These are phyloP conservation scores for Pachycephus smyrnensis DNA, from an alignment of 2,888 invertebrate species.

Conservation along the genomic window DNA sequence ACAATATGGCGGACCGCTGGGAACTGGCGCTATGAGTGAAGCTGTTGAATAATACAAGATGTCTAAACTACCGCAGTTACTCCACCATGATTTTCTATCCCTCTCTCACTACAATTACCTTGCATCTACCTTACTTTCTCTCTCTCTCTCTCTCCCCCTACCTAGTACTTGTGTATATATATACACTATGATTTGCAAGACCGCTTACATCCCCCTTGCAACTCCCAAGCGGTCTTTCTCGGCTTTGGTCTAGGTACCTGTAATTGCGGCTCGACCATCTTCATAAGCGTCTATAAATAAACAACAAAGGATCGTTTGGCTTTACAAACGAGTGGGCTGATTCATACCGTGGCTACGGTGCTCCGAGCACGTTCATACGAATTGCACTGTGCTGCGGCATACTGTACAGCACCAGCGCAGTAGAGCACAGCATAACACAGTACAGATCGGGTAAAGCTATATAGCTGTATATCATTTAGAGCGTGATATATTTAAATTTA, in stretches of 20 bases:
- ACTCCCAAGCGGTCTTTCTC: constrained; percentile 16
- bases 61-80: constrained; percentile 37
- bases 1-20: constrained; percentile 18
- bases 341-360: background rate
- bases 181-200: background rate
- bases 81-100: background rate
- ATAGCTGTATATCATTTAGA: background rate
- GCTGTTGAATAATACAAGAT: constrained; percentile 45
- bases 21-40: constrained; percentile 32
- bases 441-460: too few relatives aligned
- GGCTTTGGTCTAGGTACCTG: constrained; percentile 23
- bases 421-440: background rate
- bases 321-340: background rate
- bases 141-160: too few relatives aligned
- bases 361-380: background rate
- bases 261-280: constrained; percentile 24
- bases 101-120: background rate
- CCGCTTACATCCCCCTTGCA: background rate
- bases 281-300: constrained; percentile 25
- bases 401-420: background rate
- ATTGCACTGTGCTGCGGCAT: background rate
- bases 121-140: background rate
- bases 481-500: background rate
- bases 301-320: constrained; percentile 15
- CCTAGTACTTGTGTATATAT: background rate